Evolutionary conservation across 1,140 invertebrate species (phyloP), one percentile per base, ranked within the genome.

Genomic region (Linepithema humile): DNA sequence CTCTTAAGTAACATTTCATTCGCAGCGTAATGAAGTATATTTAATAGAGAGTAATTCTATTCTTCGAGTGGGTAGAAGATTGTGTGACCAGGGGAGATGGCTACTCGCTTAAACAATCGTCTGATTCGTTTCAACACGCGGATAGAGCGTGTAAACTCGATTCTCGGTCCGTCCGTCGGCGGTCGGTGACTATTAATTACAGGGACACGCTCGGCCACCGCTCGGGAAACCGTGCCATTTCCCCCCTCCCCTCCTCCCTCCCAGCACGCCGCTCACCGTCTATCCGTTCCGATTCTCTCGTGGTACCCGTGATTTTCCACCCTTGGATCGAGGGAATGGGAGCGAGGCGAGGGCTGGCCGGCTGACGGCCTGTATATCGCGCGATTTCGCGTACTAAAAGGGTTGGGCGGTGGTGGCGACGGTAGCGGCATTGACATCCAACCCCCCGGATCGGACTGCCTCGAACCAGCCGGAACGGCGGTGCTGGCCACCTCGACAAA

Each of bases 161-260:
- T 53, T 64, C 69, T 45, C 70, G 64, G 64, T 67, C 60, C 55
- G 78, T 84, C 70, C 86, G 69, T 86, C 74, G 85, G 75, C 62
- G 48, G 78, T 77, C 73, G 73, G 88, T 74, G 91, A 91, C 92
- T 90, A 93, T 93, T 92, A 93, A 93, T 93, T 93, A 93, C 89
- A 78, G 88, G 69, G 86, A 90, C 78, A 89, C 88, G 86, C 87
- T 87, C 83, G 83, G 82, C 85, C 86, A 91, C 87, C 89, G 78
- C 82, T 67, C 86, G 83, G 90, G 85, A 89, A 91, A 91, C 78
- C 72, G 74, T 78, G 60, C 83, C 83, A 72, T 64, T 60, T 1
- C 15, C 50, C 35, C 29, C n/a, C 62, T 32, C 38, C 17, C 60
- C 3, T 3, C 2, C 20, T 45, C 23, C 5, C 62, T 17, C 38